Conservation (phyloP, 2,888 invertebrate genomes). For the Platycheirus rosarum region DNA sequence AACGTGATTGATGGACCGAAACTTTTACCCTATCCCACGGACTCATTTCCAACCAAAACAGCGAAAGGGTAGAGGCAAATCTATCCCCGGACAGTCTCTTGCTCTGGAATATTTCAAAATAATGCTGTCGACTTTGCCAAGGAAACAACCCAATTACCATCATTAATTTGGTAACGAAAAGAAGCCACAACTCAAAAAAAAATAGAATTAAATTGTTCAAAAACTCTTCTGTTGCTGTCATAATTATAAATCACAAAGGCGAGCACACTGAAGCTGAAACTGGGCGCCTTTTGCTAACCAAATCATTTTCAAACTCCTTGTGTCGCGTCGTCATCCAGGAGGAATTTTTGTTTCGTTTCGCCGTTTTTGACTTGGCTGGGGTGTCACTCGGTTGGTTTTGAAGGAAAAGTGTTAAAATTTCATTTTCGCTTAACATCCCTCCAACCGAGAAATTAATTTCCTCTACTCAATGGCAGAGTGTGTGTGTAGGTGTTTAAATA, state of each 20-base stretch:
- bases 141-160: conserved; percentile 59
- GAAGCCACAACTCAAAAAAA: conserved; percentile 10
- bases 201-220: conserved; percentile 44
- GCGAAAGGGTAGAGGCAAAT: conserved; percentile 15
- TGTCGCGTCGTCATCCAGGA: not conserved
- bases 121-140: conserved; percentile 35
- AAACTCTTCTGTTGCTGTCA: conserved; percentile 62
- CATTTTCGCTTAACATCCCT: conserved; percentile 67
- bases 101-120: conserved; percentile 41
- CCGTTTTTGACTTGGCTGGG: conserved; percentile 1
- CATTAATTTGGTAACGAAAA: conserved; percentile 67
- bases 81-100: conserved; percentile 19
- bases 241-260: conserved; percentile 65
- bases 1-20: conserved; percentile 59
- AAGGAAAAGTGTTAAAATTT: conserved; percentile 72
- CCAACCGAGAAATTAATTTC: conserved; percentile 73
- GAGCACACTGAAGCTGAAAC: conserved; percentile 7
- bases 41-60: conserved; percentile 11
- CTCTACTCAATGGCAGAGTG: conserved; percentile 34
- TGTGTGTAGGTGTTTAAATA: conserved; percentile 13
- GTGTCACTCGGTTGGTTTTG: conserved; percentile 35
- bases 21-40: conserved; percentile 3
- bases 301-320: conserved; percentile 30
- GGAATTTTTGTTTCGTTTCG: not conserved
- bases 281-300: conserved; percentile 34